These are phyloP conservation scores for Petrocephalus sullivani DNA, from an alignment of 2,797 vertebrate species.

Conservation along the genomic window DNA sequence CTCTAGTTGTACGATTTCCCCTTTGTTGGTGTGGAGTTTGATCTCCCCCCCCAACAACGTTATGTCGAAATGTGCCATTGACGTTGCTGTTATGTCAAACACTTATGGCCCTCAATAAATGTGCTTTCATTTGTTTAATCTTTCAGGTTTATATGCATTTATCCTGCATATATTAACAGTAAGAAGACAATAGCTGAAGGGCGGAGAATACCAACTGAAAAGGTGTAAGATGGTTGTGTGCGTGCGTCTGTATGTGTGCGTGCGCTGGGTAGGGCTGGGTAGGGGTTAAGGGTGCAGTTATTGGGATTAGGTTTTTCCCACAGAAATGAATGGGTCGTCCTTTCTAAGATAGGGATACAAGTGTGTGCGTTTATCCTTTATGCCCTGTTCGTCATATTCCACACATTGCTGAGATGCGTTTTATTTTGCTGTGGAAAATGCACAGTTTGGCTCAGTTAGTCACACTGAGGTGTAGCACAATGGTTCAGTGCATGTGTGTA, in stretches of 20 bases:
- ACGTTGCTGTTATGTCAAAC: background rate
- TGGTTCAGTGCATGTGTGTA: background rate
- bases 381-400: background rate
- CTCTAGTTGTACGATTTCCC: background rate
- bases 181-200: constrained; percentile 94
- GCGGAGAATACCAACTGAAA: constrained; percentile 79
- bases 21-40: background rate
- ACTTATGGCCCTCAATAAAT: background rate
- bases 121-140: background rate
- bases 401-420: background rate
- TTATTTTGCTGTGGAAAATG: background rate
- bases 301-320: too few species aligned
- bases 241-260: background rate
- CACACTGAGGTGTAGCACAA: background rate
- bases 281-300: too few species aligned
- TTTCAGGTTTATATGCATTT: constrained; percentile 84
- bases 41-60: background rate
- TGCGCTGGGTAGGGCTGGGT: too few species aligned
- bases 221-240: constrained; percentile 58
- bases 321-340: too few species aligned
- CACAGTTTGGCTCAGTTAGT: background rate
- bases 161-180: constrained; percentile 90
- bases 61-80: background rate
- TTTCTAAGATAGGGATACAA: too few species aligned
- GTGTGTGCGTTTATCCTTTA: background rate